Conservation (phyloP, 2,797 vertebrate species). For the Uromys caudimaculatus region DNA sequence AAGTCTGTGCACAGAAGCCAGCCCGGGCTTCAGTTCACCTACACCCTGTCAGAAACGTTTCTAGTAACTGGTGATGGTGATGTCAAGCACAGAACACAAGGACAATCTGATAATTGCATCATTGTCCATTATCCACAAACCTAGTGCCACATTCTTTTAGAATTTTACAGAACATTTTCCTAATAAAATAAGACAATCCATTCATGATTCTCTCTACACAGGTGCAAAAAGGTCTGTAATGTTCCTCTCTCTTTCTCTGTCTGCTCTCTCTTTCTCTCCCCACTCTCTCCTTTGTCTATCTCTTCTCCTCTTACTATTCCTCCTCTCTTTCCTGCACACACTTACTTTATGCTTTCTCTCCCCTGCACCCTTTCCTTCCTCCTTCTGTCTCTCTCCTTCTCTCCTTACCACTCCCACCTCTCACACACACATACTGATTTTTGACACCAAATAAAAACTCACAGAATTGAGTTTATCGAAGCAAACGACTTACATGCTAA, state of each 20-base stretch:
- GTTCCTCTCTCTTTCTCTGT: rapidly evolving
- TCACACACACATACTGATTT: background rate
- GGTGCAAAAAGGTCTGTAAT: background rate
- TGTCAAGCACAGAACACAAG: background rate
- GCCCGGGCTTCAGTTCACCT: background rate
- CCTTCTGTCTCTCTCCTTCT: background rate
- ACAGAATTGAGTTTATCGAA: background rate
- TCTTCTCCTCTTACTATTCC: background rate
- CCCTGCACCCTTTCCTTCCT: too few relatives aligned
- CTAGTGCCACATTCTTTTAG: background rate
- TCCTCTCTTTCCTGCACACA: too few relatives aligned
- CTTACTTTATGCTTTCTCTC: background rate
- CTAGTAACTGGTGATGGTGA: background rate
- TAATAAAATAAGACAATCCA: background rate
- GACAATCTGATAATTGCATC: background rate
- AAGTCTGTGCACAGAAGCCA: background rate
- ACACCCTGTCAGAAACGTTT: rapidly evolving
- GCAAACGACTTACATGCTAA: background rate
- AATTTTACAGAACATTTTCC: background rate
- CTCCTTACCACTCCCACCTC: too few relatives aligned
- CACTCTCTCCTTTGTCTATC: too few relatives aligned
- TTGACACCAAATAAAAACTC: background rate
- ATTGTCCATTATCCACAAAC: background rate
- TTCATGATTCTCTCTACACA: background rate
- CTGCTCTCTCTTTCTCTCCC: rapidly evolving